Conservation (phyloP, 2,797 vertebrate species). For the Anomalospiza imberbis region DNA sequence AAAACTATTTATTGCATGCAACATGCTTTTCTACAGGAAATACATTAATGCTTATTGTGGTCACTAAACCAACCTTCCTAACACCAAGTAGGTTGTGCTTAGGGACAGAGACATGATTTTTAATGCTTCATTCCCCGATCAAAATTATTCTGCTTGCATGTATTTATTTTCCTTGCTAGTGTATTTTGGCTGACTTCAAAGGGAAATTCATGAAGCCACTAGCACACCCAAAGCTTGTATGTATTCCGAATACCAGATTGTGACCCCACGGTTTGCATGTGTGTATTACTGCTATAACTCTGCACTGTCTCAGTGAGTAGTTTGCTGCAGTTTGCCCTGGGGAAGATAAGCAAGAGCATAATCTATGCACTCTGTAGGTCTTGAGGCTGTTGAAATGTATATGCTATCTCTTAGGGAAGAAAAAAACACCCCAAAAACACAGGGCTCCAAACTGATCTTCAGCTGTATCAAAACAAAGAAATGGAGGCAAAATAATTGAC, state of each 20-base stretch:
- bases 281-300: neutral
- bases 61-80: neutral
- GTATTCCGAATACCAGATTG: neutral
- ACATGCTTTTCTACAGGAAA: neutral
- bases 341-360: constrained; percentile 8
- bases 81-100: neutral
- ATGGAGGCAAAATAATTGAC: neutral
- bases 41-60: neutral
- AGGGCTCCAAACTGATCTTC: neutral
- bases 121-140: neutral
- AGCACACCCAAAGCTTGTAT: neutral
- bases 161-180: constrained; percentile 9
- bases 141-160: neutral
- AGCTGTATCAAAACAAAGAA: neutral
- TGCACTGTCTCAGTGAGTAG: neutral
- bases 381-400: neutral
- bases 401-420: neutral
- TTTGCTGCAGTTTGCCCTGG: neutral
- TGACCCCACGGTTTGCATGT: neutral
- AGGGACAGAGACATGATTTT: neutral
- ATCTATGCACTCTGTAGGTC: neutral
- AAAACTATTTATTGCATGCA: neutral
- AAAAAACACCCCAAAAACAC: neutral
- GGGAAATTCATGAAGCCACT: neutral
- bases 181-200: constrained; percentile 5